These are phyloP conservation scores for Microplitis mediator DNA, from an alignment of 1,140 invertebrate genomes.

Conservation along the genomic window DNA sequence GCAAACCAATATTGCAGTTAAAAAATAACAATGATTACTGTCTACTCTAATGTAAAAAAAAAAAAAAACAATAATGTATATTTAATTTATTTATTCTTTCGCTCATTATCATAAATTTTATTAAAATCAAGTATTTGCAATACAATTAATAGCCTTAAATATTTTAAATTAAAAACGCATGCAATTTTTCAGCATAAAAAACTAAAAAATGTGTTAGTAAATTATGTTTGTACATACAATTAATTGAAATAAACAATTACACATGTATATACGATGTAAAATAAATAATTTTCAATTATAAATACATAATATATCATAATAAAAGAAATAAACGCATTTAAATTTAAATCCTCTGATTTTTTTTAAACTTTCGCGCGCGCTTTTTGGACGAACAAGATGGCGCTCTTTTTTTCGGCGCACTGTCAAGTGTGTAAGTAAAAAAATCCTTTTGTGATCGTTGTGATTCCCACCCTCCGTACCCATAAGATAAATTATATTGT, in stretches of 20 bases:
- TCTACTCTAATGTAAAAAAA: neutral
- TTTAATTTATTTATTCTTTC: neutral
- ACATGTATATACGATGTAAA: neutral
- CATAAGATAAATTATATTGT: neutral
- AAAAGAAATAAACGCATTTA: too few species aligned
- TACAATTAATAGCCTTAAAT: too few species aligned
- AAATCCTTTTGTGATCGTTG: too few species aligned
- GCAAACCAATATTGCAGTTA: neutral
- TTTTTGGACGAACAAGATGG: too few species aligned
- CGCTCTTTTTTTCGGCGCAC: too few species aligned
- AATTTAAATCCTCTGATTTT: too few species aligned
- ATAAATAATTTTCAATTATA: neutral
- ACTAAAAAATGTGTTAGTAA: neutral
- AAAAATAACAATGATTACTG: neutral
- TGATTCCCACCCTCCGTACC: too few species aligned
- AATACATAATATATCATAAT: neutral
- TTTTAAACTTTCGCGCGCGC: too few species aligned
- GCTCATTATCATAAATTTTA: too few species aligned
- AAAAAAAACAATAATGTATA: neutral
- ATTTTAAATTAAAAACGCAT: neutral
- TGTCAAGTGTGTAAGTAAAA: too few species aligned
- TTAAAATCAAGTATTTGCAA: too few species aligned
- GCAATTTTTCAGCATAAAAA: neutral
- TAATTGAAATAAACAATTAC: neutral
- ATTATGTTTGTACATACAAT: neutral